Evolutionary conservation across 2,797 vertebrate genomes (phyloP).

Genomic region (Bucorvus abyssinicus): DNA sequence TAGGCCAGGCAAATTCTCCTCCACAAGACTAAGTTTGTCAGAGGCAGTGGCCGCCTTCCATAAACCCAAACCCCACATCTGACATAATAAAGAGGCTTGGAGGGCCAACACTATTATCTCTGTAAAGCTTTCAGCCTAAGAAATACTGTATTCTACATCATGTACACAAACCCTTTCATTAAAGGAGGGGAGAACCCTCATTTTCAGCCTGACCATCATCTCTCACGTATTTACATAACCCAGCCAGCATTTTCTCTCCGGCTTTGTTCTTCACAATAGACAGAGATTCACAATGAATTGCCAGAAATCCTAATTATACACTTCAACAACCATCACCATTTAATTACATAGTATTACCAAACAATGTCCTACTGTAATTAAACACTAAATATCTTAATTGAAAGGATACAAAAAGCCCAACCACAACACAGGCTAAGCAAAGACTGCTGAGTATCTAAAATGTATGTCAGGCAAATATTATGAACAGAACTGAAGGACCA

Average conservation of each 20-base stretch:
- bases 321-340: conserved; percentile 57
- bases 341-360: conserved; percentile 62
- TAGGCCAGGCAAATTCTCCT: not conserved
- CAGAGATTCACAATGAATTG: conserved; percentile 57
- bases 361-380: conserved; percentile 67
- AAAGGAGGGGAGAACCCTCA: conserved; percentile 30
- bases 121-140: conserved; percentile 65
- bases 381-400: conserved; percentile 63
- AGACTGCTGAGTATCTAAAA: not conserved
- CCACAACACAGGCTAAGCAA: conserved; percentile 21
- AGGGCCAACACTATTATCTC: conserved; percentile 65
- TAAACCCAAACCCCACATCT: conserved; percentile 59
- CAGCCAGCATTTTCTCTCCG: conserved; percentile 39
- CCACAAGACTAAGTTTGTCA: not conserved
- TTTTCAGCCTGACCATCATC: conserved; percentile 56
- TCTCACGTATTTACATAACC: conserved; percentile 59
- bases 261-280: conserved; percentile 61
- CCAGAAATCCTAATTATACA: conserved; percentile 60
- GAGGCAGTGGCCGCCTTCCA: not conserved
- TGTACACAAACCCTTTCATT: conserved; percentile 70
- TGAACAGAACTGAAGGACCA: not conserved
- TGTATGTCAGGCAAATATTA: conserved; percentile 6
- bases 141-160: conserved; percentile 66
- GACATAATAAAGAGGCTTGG: conserved; percentile 63
- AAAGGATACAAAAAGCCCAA: conserved; percentile 47